Evolutionary conservation across 2,888 invertebrate genomes (phyloP).

Genomic region (Campoplex nolae): DNA sequence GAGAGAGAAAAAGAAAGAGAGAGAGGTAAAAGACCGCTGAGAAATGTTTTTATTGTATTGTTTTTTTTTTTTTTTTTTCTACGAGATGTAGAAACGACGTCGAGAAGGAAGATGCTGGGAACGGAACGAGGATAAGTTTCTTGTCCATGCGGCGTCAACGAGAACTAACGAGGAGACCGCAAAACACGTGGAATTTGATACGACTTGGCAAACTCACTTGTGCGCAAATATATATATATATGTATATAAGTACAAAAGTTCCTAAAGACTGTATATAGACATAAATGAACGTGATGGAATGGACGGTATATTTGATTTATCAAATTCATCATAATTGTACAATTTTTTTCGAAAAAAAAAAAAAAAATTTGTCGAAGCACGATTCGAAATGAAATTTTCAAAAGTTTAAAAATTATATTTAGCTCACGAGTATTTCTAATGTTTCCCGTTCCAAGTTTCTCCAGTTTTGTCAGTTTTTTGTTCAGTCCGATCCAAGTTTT

Average conservation of each 20-base stretch:
- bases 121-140: constrained; percentile 60
- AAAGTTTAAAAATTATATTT: neutral
- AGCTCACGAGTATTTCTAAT: no score
- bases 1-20: neutral
- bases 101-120: neutral
- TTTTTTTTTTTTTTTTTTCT: constrained; percentile 16
- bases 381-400: neutral
- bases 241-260: neutral
- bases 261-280: constrained; percentile 1
- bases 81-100: constrained; percentile 28
- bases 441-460: no score
- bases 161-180: constrained; percentile 63
- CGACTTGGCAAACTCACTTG: constrained; percentile 49
- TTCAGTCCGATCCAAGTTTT: no score
- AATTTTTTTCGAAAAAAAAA: neutral
- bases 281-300: neutral
- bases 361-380: neutral
- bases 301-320: neutral
- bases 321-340: neutral
- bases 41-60: neutral
- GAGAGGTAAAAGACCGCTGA: constrained; percentile 12
- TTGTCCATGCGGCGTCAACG: constrained; percentile 58
- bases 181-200: constrained; percentile 66
- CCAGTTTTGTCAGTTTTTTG: no score
- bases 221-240: neutral